Conservation (phyloP, 2,888 invertebrate genomes). For the Loripinus fragilis region DNA sequence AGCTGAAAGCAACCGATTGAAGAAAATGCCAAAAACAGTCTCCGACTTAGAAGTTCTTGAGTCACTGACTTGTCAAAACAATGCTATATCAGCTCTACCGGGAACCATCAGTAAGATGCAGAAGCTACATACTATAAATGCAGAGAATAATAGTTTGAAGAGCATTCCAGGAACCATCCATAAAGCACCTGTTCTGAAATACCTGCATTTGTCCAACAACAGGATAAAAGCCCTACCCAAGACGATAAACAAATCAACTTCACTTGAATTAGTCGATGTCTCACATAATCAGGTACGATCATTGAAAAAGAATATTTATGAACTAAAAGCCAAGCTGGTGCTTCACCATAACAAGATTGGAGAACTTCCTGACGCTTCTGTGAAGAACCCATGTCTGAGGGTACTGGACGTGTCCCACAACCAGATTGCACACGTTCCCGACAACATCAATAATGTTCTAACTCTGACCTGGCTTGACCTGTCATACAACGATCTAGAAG, state of each 20-base stretch:
- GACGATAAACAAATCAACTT: constrained; percentile 76
- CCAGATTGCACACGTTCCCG: constrained; percentile 74
- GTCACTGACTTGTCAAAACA: constrained; percentile 73
- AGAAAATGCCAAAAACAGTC: constrained; percentile 78
- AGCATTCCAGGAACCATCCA: constrained; percentile 73
- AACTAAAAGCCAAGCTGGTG: constrained; percentile 75
- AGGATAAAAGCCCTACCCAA: constrained; percentile 79
- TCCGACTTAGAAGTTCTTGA: constrained; percentile 71
- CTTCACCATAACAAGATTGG: constrained; percentile 75
- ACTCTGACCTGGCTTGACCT: constrained; percentile 86
- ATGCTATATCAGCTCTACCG: constrained; percentile 71
- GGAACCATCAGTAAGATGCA: constrained; percentile 72
- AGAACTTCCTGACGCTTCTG: constrained; percentile 77
- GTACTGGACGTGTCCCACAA: constrained; percentile 79
- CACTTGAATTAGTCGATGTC: constrained; percentile 73
- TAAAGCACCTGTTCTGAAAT: constrained; percentile 70
- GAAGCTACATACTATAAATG: constrained; percentile 60
- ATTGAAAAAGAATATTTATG: constrained; percentile 80
- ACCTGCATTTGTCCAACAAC: constrained; percentile 76
- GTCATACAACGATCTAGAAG: constrained; percentile 87
- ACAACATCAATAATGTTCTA: constrained; percentile 75
- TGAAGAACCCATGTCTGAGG: constrained; percentile 77
- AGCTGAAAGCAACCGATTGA: constrained; percentile 79
- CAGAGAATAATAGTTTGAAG: constrained; percentile 72
- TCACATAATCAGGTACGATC: constrained; percentile 78